Evolutionary conservation across 2,113 vertebrate species (phyloP).

Genomic region (Triplophysa tibetana): DNA sequence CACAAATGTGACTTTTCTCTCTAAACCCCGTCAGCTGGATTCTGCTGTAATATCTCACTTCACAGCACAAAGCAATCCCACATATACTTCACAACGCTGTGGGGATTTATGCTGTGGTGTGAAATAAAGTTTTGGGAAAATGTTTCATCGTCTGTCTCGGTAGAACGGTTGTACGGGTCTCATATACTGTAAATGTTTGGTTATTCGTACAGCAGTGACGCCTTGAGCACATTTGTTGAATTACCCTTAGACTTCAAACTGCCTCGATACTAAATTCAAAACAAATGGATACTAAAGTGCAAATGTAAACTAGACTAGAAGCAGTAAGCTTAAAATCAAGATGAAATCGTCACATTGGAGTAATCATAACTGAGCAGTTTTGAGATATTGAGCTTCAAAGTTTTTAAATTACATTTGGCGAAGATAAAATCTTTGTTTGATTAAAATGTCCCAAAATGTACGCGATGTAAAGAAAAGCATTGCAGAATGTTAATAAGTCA

Average conservation of each 20-base stretch:
- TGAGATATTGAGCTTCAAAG: too few species aligned
- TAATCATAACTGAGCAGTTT: too few species aligned
- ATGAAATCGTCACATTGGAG: too few species aligned
- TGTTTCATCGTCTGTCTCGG: slow-evolving; percentile 22
- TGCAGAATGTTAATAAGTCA: too few species aligned
- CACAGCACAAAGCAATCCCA: slow-evolving; percentile 20
- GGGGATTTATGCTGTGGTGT: slow-evolving; percentile 10
- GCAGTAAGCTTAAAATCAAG: too few species aligned
- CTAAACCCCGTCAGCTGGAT: background rate
- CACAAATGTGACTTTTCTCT: background rate
- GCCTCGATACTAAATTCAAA: too few species aligned
- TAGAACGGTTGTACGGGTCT: background rate
- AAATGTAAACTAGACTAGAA: too few species aligned
- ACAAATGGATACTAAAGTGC: too few species aligned
- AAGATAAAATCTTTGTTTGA: too few species aligned
- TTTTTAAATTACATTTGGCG: too few species aligned
- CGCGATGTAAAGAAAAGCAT: too few species aligned
- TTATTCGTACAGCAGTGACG: slow-evolving; percentile 8
- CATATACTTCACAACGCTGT: slow-evolving; percentile 3
- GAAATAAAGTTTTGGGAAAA: slow-evolving; percentile 18
- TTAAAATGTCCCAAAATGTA: too few species aligned
- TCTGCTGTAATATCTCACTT: slow-evolving; percentile 11
- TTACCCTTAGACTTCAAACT: background rate
- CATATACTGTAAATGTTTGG: slow-evolving; percentile 16
- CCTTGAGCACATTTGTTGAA: background rate